These are phyloP conservation scores for Sebastolobus alascanus DNA, from an alignment of 2,797 vertebrate species.

Conservation along the genomic window DNA sequence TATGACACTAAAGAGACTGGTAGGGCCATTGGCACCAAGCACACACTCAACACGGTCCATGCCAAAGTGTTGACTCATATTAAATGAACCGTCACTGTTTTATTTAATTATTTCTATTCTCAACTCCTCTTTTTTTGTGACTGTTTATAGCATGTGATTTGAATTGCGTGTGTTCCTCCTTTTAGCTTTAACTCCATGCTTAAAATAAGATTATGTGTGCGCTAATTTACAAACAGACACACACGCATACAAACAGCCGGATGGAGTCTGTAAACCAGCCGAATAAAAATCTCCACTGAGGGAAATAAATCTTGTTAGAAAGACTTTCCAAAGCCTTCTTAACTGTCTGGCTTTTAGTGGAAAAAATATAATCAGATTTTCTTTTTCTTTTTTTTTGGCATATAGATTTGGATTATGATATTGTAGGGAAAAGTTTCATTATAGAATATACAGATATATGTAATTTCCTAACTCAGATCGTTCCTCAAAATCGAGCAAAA, in stretches of 20 bases:
- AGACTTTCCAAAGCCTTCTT: conserved; percentile 72
- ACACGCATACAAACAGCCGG: neutral
- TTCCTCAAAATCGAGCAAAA: neutral
- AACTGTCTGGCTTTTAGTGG: conserved; percentile 50
- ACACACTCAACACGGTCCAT: neutral
- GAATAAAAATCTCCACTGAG: conserved; percentile 56
- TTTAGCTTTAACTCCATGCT: conserved; percentile 43
- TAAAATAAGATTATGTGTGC: conserved; percentile 57
- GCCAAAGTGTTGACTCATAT: neutral
- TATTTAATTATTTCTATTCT: neutral
- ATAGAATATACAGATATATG: neutral
- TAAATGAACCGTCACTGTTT: neutral
- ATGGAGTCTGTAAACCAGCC: conserved; percentile 40
- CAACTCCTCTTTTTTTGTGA: neutral
- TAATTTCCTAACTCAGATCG: neutral
- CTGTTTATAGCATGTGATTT: neutral
- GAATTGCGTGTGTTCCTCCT: conserved; percentile 16
- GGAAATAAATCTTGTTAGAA: conserved; percentile 69
- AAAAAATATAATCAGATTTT: conserved; percentile 44
- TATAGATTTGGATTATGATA: conserved; percentile 9
- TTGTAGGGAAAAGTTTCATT: conserved; percentile 1
- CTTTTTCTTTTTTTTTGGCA: conserved; percentile 7
- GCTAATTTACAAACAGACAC: conserved; percentile 9
- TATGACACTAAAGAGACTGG: neutral
- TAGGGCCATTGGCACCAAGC: neutral